Conservation (phyloP, 2,113 vertebrate genomes). For the Misgurnus mizolepis region DNA sequence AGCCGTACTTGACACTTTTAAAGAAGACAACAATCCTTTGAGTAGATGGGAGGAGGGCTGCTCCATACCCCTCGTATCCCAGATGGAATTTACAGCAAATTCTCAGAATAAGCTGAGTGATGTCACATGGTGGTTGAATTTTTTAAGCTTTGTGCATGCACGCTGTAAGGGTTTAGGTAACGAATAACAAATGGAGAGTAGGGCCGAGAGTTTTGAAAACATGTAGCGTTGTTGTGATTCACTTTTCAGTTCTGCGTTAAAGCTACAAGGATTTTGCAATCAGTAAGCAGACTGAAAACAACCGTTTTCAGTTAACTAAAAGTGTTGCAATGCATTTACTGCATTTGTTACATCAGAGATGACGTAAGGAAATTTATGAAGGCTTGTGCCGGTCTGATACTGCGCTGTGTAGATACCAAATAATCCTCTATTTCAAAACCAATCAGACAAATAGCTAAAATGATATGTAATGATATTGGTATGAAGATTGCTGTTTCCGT, state of each 20-base stretch:
- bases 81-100: slow-evolving; percentile 68
- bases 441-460: too few species aligned
- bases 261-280: neutral
- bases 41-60: slow-evolving; percentile 61
- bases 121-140: slow-evolving; percentile 69
- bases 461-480: too few species aligned
- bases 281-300: neutral
- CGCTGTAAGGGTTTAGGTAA: neutral
- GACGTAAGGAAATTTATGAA: neutral
- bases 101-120: slow-evolving; percentile 66
- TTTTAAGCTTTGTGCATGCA: slow-evolving; percentile 25
- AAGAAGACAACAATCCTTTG: slow-evolving; percentile 53
- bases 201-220: slow-evolving; percentile 11
- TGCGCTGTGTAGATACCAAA: too few species aligned
- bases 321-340: neutral
- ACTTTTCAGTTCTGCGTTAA: slow-evolving; percentile 16
- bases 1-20: slow-evolving; percentile 57
- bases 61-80: slow-evolving; percentile 64
- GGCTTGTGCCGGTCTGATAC: too few species aligned
- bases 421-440: too few species aligned
- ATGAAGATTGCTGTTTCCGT: too few species aligned
- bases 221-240: neutral
- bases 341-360: neutral
- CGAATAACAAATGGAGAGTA: slow-evolving; percentile 8
- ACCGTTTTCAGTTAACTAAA: neutral